Evolutionary conservation across 2,888 invertebrate species (phyloP), one percentile per base, ranked within the genome.

Genomic region (Nomada lathburiana): DNA sequence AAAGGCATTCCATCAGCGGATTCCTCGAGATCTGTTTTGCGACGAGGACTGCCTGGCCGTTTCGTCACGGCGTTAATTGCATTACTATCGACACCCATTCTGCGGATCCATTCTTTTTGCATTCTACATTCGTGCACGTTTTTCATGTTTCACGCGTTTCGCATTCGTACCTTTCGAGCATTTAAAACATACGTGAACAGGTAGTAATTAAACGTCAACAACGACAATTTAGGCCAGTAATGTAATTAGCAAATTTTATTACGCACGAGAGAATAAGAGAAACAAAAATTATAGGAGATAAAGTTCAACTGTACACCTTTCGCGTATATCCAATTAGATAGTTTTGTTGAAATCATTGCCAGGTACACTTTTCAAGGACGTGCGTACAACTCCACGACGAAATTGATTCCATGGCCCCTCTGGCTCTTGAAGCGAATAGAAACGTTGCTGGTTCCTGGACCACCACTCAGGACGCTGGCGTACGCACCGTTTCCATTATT

Each of bases 401-500:
- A 95, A 83, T 94, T 94, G 79, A 95, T 93, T 26, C 94, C 92
- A 60, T 93, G 91, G 23, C 94, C 92, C 20, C 94, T 91, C 81
- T 94, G 92, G 29, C 95, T 95, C 85, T 94, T 94, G 87, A 95
- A 94, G 52, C 92, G 92, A 0, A 95, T 76, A 0, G 92, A 92
- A 2, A 92, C 94, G 44, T 87, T 89, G 11, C 71, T 89, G 63
- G 81, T 72, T 4, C 93, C 93, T 0, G 94, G 93, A 13, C 95
- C 95, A 47, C 95, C 95, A 0, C 57, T 55, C 0, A 88, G 50
- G 0, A 95, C 80, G 7, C 88, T 92, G 1, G 93, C 94, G 76
- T 89, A 92, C 20, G 94, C 95, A 10, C 95, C 95, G 0, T 94
- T 93, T 0, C 94, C 94, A 52, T 94, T 92, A 52, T 90, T 90